phyloP scores from a whole-genome alignment of 2,888 invertebrate species.

The Phyllotreta cruciferae region DNA sequence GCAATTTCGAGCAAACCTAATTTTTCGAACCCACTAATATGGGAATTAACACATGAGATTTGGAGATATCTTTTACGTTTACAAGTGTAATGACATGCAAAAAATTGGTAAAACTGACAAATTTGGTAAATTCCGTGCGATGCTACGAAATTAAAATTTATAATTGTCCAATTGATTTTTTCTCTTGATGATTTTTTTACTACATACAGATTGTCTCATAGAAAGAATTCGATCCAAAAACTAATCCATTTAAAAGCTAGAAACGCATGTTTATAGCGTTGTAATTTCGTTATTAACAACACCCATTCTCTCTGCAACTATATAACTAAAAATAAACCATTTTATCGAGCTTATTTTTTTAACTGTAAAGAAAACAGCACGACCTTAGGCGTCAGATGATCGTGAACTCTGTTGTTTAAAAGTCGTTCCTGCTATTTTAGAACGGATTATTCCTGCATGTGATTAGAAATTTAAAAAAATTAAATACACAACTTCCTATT shows the following conservation, averaged over 20 bases:
- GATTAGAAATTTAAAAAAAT: neutral
- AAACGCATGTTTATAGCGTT: too few species aligned
- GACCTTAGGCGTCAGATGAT: conserved; percentile 28
- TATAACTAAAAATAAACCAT: conserved; percentile 36
- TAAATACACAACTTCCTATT: too few species aligned
- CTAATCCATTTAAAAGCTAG: too few species aligned
- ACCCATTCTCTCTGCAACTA: conserved; percentile 15
- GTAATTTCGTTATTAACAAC: conserved; percentile 25
- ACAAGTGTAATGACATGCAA: conserved; percentile 33
- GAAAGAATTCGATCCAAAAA: too few species aligned
- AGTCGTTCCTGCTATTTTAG: neutral
- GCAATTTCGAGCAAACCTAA: conserved; percentile 37
- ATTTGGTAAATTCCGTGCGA: conserved; percentile 18
- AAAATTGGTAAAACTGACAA: conserved; percentile 29
- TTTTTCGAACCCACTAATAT: conserved; percentile 42
- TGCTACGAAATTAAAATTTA: conserved; percentile 23
- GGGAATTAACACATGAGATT: conserved; percentile 50
- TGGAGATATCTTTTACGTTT: conserved; percentile 39
- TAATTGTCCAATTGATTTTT: conserved; percentile 9
- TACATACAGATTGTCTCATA: too few species aligned
- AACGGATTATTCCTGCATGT: conserved; percentile 4
- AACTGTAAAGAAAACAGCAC: conserved; percentile 28
- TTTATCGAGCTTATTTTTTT: conserved; percentile 35
- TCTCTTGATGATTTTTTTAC: neutral
- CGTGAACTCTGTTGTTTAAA: conserved; percentile 31